Percentiles rank a stretch among this genome's conserved stretches.
These are phyloP conservation scores for Melikaiella ostensackeni DNA, from an alignment of 2,888 invertebrate species.

Conservation along the genomic window DNA sequence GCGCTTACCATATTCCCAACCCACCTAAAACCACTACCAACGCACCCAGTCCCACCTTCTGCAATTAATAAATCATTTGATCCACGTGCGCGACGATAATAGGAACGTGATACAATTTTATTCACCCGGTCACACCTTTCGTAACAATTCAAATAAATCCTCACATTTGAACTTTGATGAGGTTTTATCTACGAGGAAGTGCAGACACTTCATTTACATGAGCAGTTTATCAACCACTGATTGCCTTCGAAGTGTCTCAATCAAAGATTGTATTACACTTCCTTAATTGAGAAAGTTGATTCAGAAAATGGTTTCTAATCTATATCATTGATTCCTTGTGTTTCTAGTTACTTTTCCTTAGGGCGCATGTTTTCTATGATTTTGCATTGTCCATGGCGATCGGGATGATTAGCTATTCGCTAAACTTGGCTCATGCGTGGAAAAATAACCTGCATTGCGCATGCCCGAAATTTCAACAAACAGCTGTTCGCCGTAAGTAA, in stretches of 20 bases:
- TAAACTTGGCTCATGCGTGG: too few relatives aligned
- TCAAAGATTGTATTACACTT: not conserved
- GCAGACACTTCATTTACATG: not conserved
- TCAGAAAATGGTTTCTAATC: not conserved
- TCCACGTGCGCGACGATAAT: constrained; percentile 21
- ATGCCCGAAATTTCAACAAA: too few relatives aligned
- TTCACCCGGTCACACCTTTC: not conserved
- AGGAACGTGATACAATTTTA: not conserved
- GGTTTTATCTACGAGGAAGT: not conserved
- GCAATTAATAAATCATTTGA: constrained; percentile 31
- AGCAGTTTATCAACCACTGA: not conserved
- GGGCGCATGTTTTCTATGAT: too few relatives aligned
- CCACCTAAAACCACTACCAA: constrained; percentile 36
- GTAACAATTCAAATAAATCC: not conserved
- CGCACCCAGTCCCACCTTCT: constrained; percentile 17
- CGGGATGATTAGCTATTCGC: too few relatives aligned
- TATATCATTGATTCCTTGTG: not conserved
- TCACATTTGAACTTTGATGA: not conserved
- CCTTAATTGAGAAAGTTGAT: not conserved
- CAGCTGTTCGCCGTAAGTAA: too few relatives aligned
- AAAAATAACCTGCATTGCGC: too few relatives aligned
- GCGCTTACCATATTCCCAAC: constrained; percentile 34
- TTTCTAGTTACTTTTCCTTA: too few relatives aligned
- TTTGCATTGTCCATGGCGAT: too few relatives aligned
- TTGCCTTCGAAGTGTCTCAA: not conserved